Base-by-base conservation (phyloP, 2,888 invertebrate genomes). In the Trichacis sp. region DNA sequence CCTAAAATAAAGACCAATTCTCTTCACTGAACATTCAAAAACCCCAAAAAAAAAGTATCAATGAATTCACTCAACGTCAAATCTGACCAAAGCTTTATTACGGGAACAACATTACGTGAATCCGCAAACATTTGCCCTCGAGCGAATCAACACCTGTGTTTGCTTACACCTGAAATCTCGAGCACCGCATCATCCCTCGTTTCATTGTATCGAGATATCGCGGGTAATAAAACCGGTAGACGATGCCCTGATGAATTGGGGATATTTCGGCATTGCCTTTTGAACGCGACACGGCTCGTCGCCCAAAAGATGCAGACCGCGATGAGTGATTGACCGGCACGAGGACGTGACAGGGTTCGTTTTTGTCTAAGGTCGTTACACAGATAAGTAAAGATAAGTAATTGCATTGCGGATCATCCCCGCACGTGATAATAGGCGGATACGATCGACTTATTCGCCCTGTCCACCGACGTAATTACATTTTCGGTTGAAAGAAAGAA, bases 131-230 rank as follows among this genome's bases (percentile, higher is more conserved):
- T 17, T 15, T 9, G 54, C 54, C 17, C n/a, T 33, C 33, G 12
- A 9, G 42, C n/a, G 46, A 40, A 24, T 59, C 63, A 55, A 65
- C 83, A 83, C 83, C 83, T 83, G 83, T 83, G 81, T 83, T 83
- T 83, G 75, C 81, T 76, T 72, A 73, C 81, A 80, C 82, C 79
- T 81, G 79, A 81, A 80, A 81, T 75, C 73, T 74, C 78, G 78
- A 69, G 60, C 2, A 43, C 49, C 30, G 55, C 48, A 30, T 18
- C 42, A 6, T 42, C 67, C 57, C 65, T 51, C 58, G 47, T 12
- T 46, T 29, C 15, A 24, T 19, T 45, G 43, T 43, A 49, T 9
- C 50, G 51, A 47, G 49, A 15, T 40, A 8, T 14, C n/a, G 45
- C 51, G 45, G 46, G 45, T 57, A 66, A 63, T 58, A 51, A 55